Conservation (phyloP, 2,113 vertebrate genomes). For the Camelus dromedarius region DNA sequence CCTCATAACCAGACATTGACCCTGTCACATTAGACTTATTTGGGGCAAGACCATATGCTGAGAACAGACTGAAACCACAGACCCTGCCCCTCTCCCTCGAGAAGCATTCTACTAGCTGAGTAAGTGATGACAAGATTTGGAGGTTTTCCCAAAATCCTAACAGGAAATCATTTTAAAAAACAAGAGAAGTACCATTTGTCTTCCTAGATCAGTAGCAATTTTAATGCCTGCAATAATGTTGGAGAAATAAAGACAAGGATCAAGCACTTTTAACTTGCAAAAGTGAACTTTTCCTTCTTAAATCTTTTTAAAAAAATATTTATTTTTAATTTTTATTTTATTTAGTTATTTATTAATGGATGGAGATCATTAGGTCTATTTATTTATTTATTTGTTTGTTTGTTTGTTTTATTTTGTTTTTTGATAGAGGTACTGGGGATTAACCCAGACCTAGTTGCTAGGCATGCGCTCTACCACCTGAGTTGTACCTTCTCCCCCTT, state of each 20-base stretch:
- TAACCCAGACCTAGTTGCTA: too few relatives aligned
- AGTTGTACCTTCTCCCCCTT: not conserved
- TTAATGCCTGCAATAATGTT: not conserved
- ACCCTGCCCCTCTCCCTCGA: not conserved
- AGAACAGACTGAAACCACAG: not conserved
- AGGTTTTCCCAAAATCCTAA: not conserved
- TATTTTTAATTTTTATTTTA: too few relatives aligned
- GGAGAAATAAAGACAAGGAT: not conserved
- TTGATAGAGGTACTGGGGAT: too few relatives aligned
- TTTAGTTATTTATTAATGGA: too few relatives aligned
- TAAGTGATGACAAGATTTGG: not conserved
- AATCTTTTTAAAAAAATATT: too few relatives aligned
- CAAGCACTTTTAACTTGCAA: not conserved
- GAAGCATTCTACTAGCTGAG: not conserved
- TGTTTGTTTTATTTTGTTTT: too few relatives aligned
- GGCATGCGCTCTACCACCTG: too few relatives aligned
- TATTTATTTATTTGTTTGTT: too few relatives aligned
- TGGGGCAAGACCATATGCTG: not conserved
- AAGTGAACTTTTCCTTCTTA: constrained; percentile 18
- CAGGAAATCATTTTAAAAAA: not conserved
- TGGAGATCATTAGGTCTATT: too few relatives aligned
- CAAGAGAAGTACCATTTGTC: not conserved
- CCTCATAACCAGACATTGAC: not conserved
- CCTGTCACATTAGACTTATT: not conserved
- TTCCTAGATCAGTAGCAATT: constrained; percentile 4